Conservation (phyloP, 2,797 vertebrate genomes). For the Cyclura pinguis region DNA sequence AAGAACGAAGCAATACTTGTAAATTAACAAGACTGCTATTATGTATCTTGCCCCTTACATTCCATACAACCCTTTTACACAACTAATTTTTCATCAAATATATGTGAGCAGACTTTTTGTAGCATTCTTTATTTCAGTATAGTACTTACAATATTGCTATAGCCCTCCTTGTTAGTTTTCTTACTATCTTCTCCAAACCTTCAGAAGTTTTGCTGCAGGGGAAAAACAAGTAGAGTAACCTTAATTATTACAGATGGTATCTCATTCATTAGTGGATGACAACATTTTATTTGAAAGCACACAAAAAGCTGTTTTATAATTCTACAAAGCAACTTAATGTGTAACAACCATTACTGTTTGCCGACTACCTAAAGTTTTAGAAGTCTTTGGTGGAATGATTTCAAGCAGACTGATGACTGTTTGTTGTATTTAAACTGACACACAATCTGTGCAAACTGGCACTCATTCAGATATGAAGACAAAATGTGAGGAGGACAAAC, state of each 20-base stretch:
- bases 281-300: conserved; percentile 79
- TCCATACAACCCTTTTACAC: conserved; percentile 70
- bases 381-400: conserved; percentile 77
- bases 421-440: conserved; percentile 79
- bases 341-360: conserved; percentile 68
- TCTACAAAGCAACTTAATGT: conserved; percentile 76
- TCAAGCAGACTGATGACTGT: conserved; percentile 75
- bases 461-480: conserved; percentile 77
- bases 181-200: conserved; percentile 72
- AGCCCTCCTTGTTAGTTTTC: conserved; percentile 69
- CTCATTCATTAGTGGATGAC: conserved; percentile 75
- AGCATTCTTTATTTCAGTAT: conserved; percentile 72
- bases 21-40: conserved; percentile 78
- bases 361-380: conserved; percentile 73
- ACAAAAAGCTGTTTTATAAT: conserved; percentile 76
- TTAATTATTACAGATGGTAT: conserved; percentile 79
- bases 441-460: conserved; percentile 79
- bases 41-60: conserved; percentile 75
- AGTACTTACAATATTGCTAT: conserved; percentile 76
- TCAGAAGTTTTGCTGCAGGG: conserved; percentile 78
- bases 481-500: conserved; percentile 77
- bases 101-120: conserved; percentile 62
- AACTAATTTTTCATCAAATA: conserved; percentile 66
- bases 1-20: conserved; percentile 74
- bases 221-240: conserved; percentile 74